These are phyloP conservation scores for Cryptocheilus praepositus DNA, from an alignment of 2,888 invertebrate genomes.

Conservation along the genomic window DNA sequence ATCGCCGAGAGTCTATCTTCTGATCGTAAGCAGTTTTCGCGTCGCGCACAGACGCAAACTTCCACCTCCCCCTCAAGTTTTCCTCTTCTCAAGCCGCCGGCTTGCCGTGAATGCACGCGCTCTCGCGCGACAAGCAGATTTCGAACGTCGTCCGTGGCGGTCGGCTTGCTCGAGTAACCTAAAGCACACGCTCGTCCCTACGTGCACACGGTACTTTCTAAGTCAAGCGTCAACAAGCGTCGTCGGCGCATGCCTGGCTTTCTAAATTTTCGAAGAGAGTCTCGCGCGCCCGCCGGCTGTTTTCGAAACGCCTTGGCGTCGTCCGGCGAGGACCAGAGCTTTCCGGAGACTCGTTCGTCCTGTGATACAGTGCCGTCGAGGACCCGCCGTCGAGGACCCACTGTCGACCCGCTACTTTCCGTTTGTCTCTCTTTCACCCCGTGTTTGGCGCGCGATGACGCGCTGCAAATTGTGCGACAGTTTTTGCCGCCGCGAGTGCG, in stretches of 20 bases:
- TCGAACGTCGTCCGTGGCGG: not conserved
- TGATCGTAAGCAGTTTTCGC: slow-evolving; percentile 8
- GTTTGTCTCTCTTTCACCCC: too few relatives aligned
- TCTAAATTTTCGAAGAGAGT: slow-evolving; percentile 41
- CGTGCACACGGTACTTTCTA: slow-evolving; percentile 30
- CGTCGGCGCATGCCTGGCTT: slow-evolving; percentile 32
- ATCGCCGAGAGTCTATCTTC: slow-evolving; percentile 14
- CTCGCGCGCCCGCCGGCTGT: slow-evolving; percentile 7
- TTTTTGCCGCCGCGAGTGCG: not conserved
- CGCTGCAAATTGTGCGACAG: too few relatives aligned
- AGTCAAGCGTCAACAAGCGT: slow-evolving; percentile 13
- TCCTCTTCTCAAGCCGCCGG: not conserved
- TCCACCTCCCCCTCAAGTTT: too few relatives aligned
- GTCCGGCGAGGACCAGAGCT: not conserved
- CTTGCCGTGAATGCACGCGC: slow-evolving; percentile 1
- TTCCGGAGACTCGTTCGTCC: not conserved
- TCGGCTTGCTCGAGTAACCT: not conserved
- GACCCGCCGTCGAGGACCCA: not conserved
- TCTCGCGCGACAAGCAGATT: not conserved
- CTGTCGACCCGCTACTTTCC: too few relatives aligned
- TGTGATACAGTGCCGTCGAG: not conserved
- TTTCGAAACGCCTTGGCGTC: not conserved
- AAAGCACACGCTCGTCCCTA: slow-evolving; percentile 12
- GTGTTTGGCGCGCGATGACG: too few relatives aligned
- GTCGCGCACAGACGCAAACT: not conserved